A percentile compares a stretch with the other conserved stretches of the same genome.
Evolutionary conservation across 1,140 invertebrate genomes (phyloP).

Genomic region (Ptiloglossa arizonensis): DNA sequence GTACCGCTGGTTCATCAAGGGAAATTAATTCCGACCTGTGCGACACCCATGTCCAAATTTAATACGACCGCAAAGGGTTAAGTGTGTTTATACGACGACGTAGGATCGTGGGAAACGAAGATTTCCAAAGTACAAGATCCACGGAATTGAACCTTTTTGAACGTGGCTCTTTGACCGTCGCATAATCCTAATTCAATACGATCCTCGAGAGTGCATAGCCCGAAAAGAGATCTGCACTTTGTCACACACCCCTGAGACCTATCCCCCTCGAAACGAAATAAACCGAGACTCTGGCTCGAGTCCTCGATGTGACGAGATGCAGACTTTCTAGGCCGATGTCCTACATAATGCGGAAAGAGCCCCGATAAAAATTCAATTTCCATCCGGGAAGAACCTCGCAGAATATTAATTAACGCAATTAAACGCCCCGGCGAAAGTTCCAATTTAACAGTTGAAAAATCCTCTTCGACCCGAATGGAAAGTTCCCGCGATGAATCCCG

Average conservation of each 20-base stretch:
- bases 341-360: neutral
- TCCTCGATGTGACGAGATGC: neutral
- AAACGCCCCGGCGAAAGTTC: too few relatives aligned
- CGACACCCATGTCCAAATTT: too few relatives aligned
- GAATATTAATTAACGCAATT: too few relatives aligned
- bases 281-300: neutral
- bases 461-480: too few relatives aligned
- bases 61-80: too few relatives aligned
- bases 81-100: too few relatives aligned
- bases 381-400: neutral
- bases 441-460: too few relatives aligned
- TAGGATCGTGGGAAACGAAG: too few relatives aligned
- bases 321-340: neutral
- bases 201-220: neutral
- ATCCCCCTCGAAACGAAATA: neutral
- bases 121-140: too few relatives aligned
- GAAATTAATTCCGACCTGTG: too few relatives aligned
- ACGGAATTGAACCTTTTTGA: neutral
- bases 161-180: neutral
- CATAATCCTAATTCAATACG: neutral
- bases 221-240: neutral
- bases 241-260: neutral
- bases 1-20: too few relatives aligned
- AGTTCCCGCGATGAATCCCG: too few relatives aligned
- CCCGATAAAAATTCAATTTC: neutral